These are phyloP conservation scores for Gorsachius magnificus DNA, from an alignment of 2,797 vertebrate genomes.

Conservation along the genomic window DNA sequence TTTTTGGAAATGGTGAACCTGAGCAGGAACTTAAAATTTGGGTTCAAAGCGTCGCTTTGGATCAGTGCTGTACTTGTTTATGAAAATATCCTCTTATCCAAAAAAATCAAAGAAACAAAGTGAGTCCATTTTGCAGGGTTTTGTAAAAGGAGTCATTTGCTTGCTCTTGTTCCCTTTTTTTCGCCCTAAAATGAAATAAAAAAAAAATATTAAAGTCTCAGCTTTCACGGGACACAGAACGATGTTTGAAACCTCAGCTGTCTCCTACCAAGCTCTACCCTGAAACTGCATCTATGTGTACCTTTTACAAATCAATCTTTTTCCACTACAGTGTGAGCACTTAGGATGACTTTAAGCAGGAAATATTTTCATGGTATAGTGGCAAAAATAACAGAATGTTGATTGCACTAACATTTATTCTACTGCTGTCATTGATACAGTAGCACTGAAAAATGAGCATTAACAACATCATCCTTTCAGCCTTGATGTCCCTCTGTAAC, in stretches of 20 bases:
- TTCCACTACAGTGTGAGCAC: background rate
- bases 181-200: background rate
- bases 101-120: background rate
- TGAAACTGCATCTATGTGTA: background rate
- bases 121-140: accelerated
- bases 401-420: slow-evolving; percentile 7
- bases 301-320: background rate
- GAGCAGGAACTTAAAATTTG: background rate
- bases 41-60: background rate
- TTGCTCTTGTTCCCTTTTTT: background rate
- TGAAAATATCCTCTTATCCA: background rate
- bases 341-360: background rate
- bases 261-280: background rate
- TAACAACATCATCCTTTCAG: slow-evolving; percentile 10
- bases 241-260: background rate
- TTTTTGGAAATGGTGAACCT: background rate
- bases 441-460: background rate
- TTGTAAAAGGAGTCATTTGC: background rate
- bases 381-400: background rate
- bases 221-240: background rate
- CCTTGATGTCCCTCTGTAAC: background rate
- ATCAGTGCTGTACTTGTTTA: accelerated
- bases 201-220: background rate
- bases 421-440: background rate
- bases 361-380: background rate